Evolutionary conservation across 1,140 invertebrate genomes (phyloP), one percentile per base, ranked within the genome.

Genomic region (Conopomorpha cramerella): DNA sequence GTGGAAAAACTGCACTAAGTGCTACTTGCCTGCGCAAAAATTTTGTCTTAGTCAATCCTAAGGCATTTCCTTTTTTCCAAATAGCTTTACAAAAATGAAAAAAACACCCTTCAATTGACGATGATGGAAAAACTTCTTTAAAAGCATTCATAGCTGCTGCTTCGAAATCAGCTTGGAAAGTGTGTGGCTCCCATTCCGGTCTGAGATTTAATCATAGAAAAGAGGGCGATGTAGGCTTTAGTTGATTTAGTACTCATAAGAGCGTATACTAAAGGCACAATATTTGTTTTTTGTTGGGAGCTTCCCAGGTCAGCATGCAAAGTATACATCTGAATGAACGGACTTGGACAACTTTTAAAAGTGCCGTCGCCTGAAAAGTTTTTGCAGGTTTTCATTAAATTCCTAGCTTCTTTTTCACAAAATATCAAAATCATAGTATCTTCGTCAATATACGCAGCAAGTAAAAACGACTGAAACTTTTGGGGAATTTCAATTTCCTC

Each of bases 351-450:
- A 33, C 17, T 33, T 19, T 33, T 33, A 19, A 33, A 33, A 19
- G 31, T 33, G 16, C 31, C 31, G 13, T 33, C 31, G 11, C 31
- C 16, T n/a, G 23, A 33, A 19, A 33, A 33, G 11, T 18, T 7
- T 33, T 33, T 19, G n/a, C 4, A 17, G 4, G 8, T 17, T 2
- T 3, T 6, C 31, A 33, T 19, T n/a, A 33, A 8, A 18, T 33
- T 19, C 12, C 13, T 33, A 3, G 31, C 31, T 7, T 33, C 16
- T 19, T 33, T 12, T 11, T 2, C 3, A 33, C 10, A 8, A 33
- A 33, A 33, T 18, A 33, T 33, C 11, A 33, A 19, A 4, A 33
- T 33, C 7, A 8, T n/a, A 13, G n/a, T 19, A 19, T 33, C 17
- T 3, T 10, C 16, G 14, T 33, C 31, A 13, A 3, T 3, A 19